Percentiles rank a stretch among this genome's conserved stretches.
Evolutionary conservation across 2,797 vertebrate species (phyloP).

Genomic region (Ctenosaura bakeri): DNA sequence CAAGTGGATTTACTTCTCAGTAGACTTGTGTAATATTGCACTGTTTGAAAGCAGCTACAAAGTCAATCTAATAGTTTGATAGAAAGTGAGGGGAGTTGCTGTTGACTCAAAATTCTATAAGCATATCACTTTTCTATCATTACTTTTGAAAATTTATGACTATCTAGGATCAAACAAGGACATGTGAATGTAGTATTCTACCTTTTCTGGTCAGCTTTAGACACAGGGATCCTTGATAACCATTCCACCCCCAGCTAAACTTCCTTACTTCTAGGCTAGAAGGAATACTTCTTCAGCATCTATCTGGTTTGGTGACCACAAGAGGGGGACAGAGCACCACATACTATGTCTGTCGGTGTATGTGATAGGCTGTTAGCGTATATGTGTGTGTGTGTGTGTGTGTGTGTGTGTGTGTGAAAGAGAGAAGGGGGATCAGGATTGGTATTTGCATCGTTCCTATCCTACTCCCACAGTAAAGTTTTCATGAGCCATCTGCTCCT

Average conservation of each 20-base stretch:
- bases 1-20: background rate
- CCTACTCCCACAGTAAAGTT: slow-evolving; percentile 6
- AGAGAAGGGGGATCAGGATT: slow-evolving; percentile 22
- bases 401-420: too few relatives aligned
- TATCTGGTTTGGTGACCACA: rapidly evolving
- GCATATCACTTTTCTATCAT: background rate
- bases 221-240: background rate
- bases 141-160: background rate
- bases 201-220: background rate
- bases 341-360: background rate
- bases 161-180: background rate
- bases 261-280: background rate
- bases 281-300: background rate
- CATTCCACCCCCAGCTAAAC: background rate
- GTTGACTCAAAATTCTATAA: background rate
- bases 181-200: background rate
- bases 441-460: slow-evolving; percentile 44
- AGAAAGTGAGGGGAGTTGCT: background rate
- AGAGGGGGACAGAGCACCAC: slow-evolving; percentile 48
- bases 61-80: background rate
- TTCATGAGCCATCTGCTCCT: slow-evolving; percentile 30
- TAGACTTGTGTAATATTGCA: background rate
- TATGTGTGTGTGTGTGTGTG: too few relatives aligned
- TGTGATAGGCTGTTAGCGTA: background rate
- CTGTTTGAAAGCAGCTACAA: background rate